These are phyloP conservation scores for Latrodectus hesperus DNA, from an alignment of 2,888 invertebrate genomes.

Conservation along the genomic window DNA sequence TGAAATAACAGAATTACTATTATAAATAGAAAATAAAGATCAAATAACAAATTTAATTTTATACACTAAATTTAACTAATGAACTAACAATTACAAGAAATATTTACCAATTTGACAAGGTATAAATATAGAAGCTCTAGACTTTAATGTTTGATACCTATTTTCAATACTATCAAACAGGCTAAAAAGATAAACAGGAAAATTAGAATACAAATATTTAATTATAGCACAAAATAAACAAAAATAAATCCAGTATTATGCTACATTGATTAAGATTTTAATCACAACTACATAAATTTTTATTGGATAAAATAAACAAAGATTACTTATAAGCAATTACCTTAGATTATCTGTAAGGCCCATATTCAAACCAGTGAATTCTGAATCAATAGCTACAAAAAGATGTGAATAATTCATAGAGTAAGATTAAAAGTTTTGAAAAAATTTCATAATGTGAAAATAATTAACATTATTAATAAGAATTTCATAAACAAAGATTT, in stretches of 20 bases:
- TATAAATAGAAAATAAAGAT: too few relatives aligned
- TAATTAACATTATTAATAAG: too few relatives aligned
- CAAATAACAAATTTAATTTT: too few relatives aligned
- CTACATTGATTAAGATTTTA: background rate
- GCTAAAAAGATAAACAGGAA: slow-evolving; percentile 74
- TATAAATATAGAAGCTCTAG: slow-evolving; percentile 76
- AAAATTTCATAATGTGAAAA: too few relatives aligned
- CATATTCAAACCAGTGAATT: slow-evolving; percentile 81
- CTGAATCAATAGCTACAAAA: slow-evolving; percentile 82
- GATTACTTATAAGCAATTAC: slow-evolving; percentile 74
- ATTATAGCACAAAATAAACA: background rate
- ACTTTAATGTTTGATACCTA: slow-evolving; percentile 78
- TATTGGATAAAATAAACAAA: background rate
- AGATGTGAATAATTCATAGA: slow-evolving; percentile 3
- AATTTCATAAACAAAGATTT: too few relatives aligned
- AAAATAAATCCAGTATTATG: background rate
- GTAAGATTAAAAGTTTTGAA: background rate
- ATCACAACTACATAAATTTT: background rate
- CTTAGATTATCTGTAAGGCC: slow-evolving; percentile 78
- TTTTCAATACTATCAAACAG: slow-evolving; percentile 79
- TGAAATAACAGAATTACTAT: too few relatives aligned
- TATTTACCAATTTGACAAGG: slow-evolving; percentile 79
- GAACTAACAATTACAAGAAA: background rate
- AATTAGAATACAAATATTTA: background rate
- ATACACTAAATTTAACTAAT: too few relatives aligned